Evolutionary conservation across 2,113 vertebrate species (phyloP).

Genomic region (Limanda limanda): DNA sequence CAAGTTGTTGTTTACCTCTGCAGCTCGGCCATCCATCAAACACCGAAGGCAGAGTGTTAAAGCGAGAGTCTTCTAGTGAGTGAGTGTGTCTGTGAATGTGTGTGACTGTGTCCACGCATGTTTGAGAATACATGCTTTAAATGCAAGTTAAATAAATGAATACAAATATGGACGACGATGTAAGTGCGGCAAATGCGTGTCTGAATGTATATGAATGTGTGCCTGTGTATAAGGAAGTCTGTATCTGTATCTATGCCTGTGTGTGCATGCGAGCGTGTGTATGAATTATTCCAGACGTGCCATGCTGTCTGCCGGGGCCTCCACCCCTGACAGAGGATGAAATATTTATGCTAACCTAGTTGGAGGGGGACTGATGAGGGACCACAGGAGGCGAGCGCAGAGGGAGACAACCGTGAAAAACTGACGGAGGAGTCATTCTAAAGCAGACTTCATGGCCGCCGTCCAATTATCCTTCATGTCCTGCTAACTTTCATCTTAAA

Average conservation of each 20-base stretch:
- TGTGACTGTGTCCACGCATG: background rate
- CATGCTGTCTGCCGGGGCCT: slow-evolving; percentile 61
- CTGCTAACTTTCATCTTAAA: slow-evolving; percentile 34
- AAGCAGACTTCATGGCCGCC: slow-evolving; percentile 22
- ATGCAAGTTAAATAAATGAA: background rate
- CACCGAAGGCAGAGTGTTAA: too few relatives aligned
- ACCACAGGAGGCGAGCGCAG: slow-evolving; percentile 49
- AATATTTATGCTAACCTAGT: slow-evolving; percentile 78
- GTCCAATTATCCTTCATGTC: slow-evolving; percentile 40
- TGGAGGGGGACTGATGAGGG: slow-evolving; percentile 58
- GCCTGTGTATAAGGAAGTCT: slow-evolving; percentile 5
- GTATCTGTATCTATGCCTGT: slow-evolving; percentile 7
- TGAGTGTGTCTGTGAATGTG: background rate
- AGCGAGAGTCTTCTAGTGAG: background rate
- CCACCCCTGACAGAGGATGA: slow-evolving; percentile 70
- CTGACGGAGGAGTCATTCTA: slow-evolving; percentile 9
- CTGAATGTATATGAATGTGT: background rate
- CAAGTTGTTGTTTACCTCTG: background rate
- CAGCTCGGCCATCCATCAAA: slow-evolving; percentile 17
- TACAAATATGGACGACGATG: background rate
- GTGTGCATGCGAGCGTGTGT: slow-evolving; percentile 12
- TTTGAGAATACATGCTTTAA: background rate
- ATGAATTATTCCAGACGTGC: slow-evolving; percentile 71
- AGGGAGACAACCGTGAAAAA: slow-evolving; percentile 17
- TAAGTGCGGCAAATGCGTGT: background rate